Evolutionary conservation across 2,888 invertebrate species (phyloP), one percentile per base, ranked within the genome.

Genomic region (Lithophane ornitopus): DNA sequence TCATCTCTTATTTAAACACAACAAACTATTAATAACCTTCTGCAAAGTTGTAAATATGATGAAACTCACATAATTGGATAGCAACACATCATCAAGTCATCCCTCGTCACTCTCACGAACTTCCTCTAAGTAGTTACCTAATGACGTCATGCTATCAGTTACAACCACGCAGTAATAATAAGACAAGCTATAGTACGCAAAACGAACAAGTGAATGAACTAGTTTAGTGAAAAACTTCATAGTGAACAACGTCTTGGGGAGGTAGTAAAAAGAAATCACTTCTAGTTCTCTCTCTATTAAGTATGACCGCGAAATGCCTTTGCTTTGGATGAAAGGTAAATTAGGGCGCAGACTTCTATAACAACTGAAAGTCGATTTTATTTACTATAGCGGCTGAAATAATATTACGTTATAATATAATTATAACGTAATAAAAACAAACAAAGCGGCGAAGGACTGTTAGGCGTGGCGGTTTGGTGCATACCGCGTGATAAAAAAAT

Each of bases 11-110:
- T 34, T 70, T 34, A 14, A 73, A 59, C 66, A 59, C 22, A 28
- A 26, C n/a, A 4, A 49, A 63, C 46, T 54, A 52, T 71, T 71
- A 41, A n/a, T 46, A 72, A 54, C 28, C 16, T 11, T 22, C 28
- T 14, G 0, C 61, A 11, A 52, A 76, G 44, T 81, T 14, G 28
- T 28, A 52, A 70, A 70, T 62, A 56, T 54, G 62, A 70, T 52
- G 54, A 54, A 80, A 78, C 78, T 83, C 16, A n/a, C 62, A 66
- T 52, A 77, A 83, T 70, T 70, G 16, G 44, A 82, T 67, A 62
- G 65, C 28, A 34, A 84, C 73, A 84, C 84, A 58, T 84, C 73
- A 81, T 73, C 80, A 73, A 84, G 81, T 73, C 84, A 84, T 58
- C 81, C 73, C 84, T 84, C 80, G 66, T 79, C 81, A 84, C 59